phyloP scores from a whole-genome alignment of 1,140 invertebrate species.

The Heliconius hermathena region DNA sequence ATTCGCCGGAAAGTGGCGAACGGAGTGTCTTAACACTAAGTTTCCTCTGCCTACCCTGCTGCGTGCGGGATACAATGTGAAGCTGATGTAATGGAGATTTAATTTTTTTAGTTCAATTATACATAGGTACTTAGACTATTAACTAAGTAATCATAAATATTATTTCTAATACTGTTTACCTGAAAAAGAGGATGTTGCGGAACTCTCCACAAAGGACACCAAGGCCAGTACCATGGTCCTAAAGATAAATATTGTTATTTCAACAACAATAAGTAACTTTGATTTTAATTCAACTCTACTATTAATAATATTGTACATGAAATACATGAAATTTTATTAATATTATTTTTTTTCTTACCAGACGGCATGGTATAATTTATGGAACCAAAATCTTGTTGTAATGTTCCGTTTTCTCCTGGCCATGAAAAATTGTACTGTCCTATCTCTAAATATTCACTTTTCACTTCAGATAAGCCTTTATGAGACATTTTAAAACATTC shows the following conservation, averaged over 20 bases:
- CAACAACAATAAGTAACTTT: conserved; percentile 3
- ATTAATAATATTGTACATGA: background rate
- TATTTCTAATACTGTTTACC: conserved; percentile 43
- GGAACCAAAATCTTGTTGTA: conserved; percentile 65
- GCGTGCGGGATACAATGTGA: too few relatives aligned
- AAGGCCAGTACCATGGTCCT: conserved; percentile 84
- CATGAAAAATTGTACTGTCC: conserved; percentile 76
- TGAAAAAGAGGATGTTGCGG: conserved; percentile 87
- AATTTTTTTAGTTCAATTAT: too few relatives aligned
- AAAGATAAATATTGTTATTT: conserved; percentile 37
- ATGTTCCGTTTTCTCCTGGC: conserved; percentile 74
- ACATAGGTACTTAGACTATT: too few relatives aligned
- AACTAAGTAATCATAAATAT: too few relatives aligned
- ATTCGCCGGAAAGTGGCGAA: too few relatives aligned
- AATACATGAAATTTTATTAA: background rate
- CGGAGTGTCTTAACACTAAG: too few relatives aligned
- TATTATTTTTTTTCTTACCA: conserved; percentile 51
- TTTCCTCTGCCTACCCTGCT: too few relatives aligned
- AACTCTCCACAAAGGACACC: conserved; percentile 85
- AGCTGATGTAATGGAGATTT: too few relatives aligned
- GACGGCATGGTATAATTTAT: conserved; percentile 76
- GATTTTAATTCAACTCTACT: background rate
- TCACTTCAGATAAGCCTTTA: conserved; percentile 55
- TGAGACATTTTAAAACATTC: conserved; percentile 52
- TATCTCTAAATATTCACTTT: conserved; percentile 69